Conservation (phyloP, 2,888 invertebrate species). For the Apantesis nais region DNA sequence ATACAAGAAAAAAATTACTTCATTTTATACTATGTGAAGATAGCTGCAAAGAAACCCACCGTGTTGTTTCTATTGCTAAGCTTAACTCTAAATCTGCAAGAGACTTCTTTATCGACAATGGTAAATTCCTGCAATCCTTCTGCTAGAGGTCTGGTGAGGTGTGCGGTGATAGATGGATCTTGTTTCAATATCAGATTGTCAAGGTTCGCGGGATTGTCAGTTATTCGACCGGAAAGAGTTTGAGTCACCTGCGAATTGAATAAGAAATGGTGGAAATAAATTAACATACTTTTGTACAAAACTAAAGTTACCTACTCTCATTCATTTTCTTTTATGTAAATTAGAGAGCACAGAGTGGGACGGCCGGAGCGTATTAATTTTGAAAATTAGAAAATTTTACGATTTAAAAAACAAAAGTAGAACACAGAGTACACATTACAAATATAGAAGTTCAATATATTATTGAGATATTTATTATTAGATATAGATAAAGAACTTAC, state of each 20-base stretch:
- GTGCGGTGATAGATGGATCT: conserved; percentile 71
- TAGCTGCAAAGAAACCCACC: conserved; percentile 51
- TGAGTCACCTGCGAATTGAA: conserved; percentile 55
- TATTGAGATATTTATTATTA: too few species aligned
- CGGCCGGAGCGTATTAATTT: too few species aligned
- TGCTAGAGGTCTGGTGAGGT: conserved; percentile 61
- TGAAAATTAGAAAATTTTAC: too few species aligned
- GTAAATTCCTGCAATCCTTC: conserved; percentile 71
- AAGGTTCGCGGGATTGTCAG: conserved; percentile 65
- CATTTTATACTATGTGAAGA: too few species aligned
- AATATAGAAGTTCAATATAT: too few species aligned
- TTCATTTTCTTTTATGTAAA: too few species aligned
- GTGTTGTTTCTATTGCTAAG: conserved; percentile 53
- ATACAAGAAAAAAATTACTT: too few species aligned
- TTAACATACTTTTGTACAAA: background rate
- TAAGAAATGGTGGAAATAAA: background rate
- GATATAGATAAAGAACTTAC: conserved; percentile 48
- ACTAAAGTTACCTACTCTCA: too few species aligned
- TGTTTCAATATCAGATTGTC: conserved; percentile 73
- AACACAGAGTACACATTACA: too few species aligned
- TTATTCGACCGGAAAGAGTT: conserved; percentile 67
- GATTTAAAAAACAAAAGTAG: too few species aligned
- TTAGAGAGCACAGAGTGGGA: too few species aligned
- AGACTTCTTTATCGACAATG: conserved; percentile 69
- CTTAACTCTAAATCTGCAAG: conserved; percentile 70